Evolutionary conservation across 2,113 vertebrate genomes (phyloP).

Genomic region (Pterophyllum scalare): DNA sequence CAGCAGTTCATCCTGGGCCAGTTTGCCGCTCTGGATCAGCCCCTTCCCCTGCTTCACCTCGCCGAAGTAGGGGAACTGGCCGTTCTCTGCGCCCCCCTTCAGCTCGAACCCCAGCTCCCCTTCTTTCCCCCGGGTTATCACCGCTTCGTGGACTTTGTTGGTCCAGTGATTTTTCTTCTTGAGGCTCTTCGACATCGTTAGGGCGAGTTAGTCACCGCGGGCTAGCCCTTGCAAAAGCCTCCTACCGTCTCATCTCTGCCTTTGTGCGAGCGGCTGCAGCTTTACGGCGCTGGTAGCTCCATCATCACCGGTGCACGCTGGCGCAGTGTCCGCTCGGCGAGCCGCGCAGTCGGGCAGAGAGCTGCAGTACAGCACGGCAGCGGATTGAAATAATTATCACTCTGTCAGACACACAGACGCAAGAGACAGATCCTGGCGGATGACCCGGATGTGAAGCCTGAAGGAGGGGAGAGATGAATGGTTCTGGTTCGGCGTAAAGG

Average conservation of each 20-base stretch:
- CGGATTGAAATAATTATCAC: constrained; percentile 57
- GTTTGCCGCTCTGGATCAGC: constrained; percentile 93
- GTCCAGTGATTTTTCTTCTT: constrained; percentile 99
- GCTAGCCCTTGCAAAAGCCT: constrained; percentile 68
- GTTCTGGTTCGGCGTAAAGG: constrained; percentile 75
- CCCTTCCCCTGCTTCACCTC: constrained; percentile 95
- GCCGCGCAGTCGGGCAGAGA: constrained; percentile 64
- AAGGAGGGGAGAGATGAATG: constrained; percentile 80
- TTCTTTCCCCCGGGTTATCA: constrained; percentile 90
- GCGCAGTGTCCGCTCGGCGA: constrained; percentile 73
- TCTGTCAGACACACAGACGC: constrained; percentile 70
- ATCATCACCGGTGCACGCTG: constrained; percentile 65
- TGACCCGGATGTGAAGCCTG: constrained; percentile 88
- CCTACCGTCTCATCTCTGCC: constrained; percentile 75
- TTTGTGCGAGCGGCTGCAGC: constrained; percentile 65
- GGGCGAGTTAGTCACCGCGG: constrained; percentile 72
- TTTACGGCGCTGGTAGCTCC: constrained; percentile 68
- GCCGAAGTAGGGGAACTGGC: constrained; percentile 96
- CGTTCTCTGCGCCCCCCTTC: constrained; percentile 94
- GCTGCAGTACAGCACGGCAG: constrained; percentile 75
- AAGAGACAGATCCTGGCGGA: constrained; percentile 72
- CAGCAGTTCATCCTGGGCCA: constrained; percentile 94
- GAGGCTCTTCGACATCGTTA: constrained; percentile 98
- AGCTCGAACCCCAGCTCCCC: constrained; percentile 96
- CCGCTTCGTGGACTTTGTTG: constrained; percentile 98